phyloP scores from a whole-genome alignment of 2,797 vertebrate genomes.

The Myotis vivesi region DNA sequence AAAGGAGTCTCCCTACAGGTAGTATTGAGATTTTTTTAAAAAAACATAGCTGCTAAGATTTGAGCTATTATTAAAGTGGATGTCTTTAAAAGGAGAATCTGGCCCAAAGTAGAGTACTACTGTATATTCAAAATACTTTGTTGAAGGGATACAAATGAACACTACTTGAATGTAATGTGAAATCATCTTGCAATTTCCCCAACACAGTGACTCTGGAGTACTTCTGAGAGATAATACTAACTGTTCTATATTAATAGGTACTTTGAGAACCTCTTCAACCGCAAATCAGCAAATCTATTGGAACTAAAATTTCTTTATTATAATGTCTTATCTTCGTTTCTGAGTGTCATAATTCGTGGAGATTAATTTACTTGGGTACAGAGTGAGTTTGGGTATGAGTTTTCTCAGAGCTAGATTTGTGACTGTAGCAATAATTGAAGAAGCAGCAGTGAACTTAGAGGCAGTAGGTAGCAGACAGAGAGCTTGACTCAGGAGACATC shows the following conservation, averaged over 20 bases:
- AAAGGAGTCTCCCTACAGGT: not conserved
- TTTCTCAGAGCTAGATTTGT: constrained; percentile 15
- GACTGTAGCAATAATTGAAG: not conserved
- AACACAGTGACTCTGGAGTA: constrained; percentile 36
- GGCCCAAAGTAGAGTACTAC: not conserved
- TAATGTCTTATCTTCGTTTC: not conserved
- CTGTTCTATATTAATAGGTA: constrained; percentile 5
- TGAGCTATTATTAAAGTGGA: not conserved
- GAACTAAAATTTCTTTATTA: constrained; percentile 46
- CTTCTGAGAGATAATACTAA: constrained; percentile 60
- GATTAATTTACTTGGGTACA: not conserved
- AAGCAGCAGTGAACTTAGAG: not conserved
- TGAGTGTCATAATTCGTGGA: constrained; percentile 27
- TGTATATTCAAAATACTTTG: constrained; percentile 26
- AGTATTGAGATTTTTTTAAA: not conserved
- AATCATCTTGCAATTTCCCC: constrained; percentile 49
- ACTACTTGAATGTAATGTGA: constrained; percentile 31
- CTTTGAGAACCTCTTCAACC: constrained; percentile 60
- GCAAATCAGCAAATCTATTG: constrained; percentile 29
- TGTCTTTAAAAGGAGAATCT: constrained; percentile 33
- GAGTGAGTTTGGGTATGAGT: not conserved
- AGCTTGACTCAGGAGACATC: not conserved
- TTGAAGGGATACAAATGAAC: not conserved
- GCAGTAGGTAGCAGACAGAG: not conserved
- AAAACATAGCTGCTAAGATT: not conserved